Evolutionary conservation across 2,797 vertebrate species (phyloP).

Genomic region (Alectoris magna): DNA sequence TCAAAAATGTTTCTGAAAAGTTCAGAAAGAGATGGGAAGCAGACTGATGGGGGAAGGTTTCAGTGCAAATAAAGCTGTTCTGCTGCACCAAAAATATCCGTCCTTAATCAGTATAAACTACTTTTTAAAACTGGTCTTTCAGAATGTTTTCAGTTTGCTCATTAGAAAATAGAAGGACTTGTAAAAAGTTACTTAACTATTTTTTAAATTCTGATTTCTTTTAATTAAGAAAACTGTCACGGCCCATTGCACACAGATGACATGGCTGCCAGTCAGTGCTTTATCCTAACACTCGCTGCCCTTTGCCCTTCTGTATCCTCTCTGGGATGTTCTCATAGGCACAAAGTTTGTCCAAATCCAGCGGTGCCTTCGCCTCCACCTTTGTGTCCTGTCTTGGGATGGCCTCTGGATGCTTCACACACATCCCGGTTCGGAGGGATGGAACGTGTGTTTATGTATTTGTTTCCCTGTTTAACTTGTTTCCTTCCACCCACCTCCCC

Average conservation of each 20-base stretch:
- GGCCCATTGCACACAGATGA: not conserved
- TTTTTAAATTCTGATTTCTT: not conserved
- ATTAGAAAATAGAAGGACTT: not conserved
- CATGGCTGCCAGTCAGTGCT: not conserved
- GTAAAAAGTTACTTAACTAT: fast-evolving
- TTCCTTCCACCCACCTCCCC: slow-evolving; percentile 69
- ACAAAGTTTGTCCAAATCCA: not conserved
- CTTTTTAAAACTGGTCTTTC: not conserved
- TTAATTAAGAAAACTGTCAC: not conserved
- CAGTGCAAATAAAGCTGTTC: not conserved
- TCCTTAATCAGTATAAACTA: not conserved
- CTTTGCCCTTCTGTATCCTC: not conserved
- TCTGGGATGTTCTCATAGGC: not conserved
- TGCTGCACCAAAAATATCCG: fast-evolving
- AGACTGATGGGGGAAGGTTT: not conserved
- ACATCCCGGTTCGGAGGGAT: not conserved
- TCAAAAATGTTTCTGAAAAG: not conserved
- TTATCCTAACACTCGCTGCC: not conserved
- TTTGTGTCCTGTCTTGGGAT: not conserved
- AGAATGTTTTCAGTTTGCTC: not conserved
- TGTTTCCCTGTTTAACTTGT: not conserved
- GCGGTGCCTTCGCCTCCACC: not conserved
- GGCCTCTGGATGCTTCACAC: not conserved
- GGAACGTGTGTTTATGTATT: not conserved
- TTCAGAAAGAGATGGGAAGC: not conserved